A percentile compares a stretch with the other conserved stretches of the same genome.
Evolutionary conservation across 2,888 invertebrate species (phyloP).

Genomic region (Lasioglossum vierecki): DNA sequence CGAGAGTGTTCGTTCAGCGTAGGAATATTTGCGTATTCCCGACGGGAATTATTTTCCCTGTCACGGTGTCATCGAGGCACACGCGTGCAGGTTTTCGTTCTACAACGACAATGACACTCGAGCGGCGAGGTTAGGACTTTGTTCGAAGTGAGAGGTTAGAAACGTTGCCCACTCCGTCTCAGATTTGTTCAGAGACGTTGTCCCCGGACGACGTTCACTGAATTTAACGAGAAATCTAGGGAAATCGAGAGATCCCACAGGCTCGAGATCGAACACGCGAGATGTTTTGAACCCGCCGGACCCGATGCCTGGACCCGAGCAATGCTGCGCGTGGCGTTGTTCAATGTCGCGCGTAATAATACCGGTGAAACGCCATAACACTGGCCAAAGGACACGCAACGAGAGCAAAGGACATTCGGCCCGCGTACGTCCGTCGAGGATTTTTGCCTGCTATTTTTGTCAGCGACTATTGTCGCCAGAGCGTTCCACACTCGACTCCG

Average conservation of each 20-base stretch:
- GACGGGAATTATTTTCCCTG: neutral
- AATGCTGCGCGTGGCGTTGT: slow-evolving; percentile 38
- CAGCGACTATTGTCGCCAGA: slow-evolving; percentile 44
- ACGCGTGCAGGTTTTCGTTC: neutral
- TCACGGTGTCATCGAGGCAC: slow-evolving; percentile 39
- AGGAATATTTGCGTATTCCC: neutral
- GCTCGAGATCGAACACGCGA: slow-evolving; percentile 14
- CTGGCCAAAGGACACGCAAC: slow-evolving; percentile 20
- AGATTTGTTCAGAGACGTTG: neutral
- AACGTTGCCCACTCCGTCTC: neutral
- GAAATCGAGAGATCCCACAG: neutral
- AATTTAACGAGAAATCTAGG: slow-evolving; percentile 8
- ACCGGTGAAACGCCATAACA: slow-evolving; percentile 45
- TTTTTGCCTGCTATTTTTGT: slow-evolving; percentile 60
- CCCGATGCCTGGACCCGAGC: slow-evolving; percentile 31
- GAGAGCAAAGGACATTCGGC: slow-evolving; percentile 30
- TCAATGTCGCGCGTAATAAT: slow-evolving; percentile 26
- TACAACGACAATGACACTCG: neutral
- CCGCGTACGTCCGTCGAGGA: slow-evolving; percentile 26
- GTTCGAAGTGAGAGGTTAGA: slow-evolving; percentile 49
- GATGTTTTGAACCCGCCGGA: slow-evolving; percentile 44
- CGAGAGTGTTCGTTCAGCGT: slow-evolving; percentile 10
- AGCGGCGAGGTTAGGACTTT: slow-evolving; percentile 39
- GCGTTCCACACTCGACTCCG: slow-evolving; percentile 51
- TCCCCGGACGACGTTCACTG: neutral